Evolutionary conservation across 1,140 invertebrate genomes (phyloP).

Genomic region (Orussus abietinus): DNA sequence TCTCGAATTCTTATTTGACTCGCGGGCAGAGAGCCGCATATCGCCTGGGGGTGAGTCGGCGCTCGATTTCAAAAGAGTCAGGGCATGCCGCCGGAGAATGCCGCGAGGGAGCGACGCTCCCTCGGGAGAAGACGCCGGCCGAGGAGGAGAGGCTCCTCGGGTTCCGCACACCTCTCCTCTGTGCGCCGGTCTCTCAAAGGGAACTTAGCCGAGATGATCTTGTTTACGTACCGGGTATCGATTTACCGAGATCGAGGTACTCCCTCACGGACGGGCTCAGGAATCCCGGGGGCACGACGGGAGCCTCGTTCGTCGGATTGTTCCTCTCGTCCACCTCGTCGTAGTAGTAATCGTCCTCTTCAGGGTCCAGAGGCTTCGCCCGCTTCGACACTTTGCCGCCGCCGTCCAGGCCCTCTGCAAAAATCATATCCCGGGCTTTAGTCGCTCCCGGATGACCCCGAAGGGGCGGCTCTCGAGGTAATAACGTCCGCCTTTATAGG

Average conservation of each 20-base stretch:
- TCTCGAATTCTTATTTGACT: no score
- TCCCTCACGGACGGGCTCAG: slow-evolving; percentile 78
- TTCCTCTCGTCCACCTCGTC: slow-evolving; percentile 69
- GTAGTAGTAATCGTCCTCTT: slow-evolving; percentile 59
- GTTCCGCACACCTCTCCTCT: no score
- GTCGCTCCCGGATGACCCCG: no score
- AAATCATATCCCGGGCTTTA: no score
- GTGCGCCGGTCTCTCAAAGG: slow-evolving; percentile 10
- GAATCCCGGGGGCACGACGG: slow-evolving; percentile 70
- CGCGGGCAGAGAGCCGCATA: no score
- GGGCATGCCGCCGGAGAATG: no score
- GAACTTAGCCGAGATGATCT: slow-evolving; percentile 27
- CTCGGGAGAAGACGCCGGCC: slow-evolving; percentile 1
- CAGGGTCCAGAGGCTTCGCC: slow-evolving; percentile 58
- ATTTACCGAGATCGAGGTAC: slow-evolving; percentile 80
- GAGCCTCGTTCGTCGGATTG: slow-evolving; percentile 57
- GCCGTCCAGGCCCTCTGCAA: no score
- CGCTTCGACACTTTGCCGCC: slow-evolving; percentile 52
- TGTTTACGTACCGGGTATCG: slow-evolving; percentile 73
- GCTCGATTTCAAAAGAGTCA: no score
- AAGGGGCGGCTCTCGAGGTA: no score
- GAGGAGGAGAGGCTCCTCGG: neutral
- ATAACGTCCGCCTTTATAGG: no score
- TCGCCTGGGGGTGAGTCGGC: no score
- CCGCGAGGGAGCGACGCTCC: slow-evolving; percentile 1